Base-by-base conservation (phyloP, 2,888 invertebrate genomes). In the Pammene aurita region DNA sequence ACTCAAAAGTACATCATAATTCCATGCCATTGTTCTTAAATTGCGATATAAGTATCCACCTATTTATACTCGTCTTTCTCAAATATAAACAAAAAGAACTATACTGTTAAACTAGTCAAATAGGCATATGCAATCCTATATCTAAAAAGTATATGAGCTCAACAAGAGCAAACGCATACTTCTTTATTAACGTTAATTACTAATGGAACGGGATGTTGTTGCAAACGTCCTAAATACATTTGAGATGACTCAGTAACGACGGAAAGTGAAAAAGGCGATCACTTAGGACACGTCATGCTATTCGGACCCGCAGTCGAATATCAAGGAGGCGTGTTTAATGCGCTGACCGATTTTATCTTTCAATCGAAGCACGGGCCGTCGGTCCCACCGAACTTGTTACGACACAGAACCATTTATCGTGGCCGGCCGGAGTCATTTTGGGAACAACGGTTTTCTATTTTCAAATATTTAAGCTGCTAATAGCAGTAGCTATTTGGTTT, bases 321-420 rank as follows among this genome's bases (percentile, higher is more conserved):
- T 78, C 77, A 76, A 75, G 78, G 73, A 79, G 79, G 80, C 77
- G 80, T 77, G 76, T 76, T 76, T 78, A 69, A 69, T 69, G 69
- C 81, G 79, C 82, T 86, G 84, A 83, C 83, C 79, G 81, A 84
- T 83, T 85, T 84, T 84, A 84, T 86, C 81, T 82, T 73, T 75
- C 75, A 75, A 75, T 77, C 75, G 73, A 73, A 76, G 77, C 70
- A 66, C 67, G 67, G 70, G 72, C 67, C 72, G 72, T 71, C 72
- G 74, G 74, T 74, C 75, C 72, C 74, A 74, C 66, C 50, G 69
- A 73, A 77, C 76, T 76, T 74, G 75, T 76, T 77, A 72, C 72
- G 76, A 78, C 77, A 78, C 76, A 77, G 74, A 76, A 55, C 77
- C 75, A 79, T 77, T 80, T 74, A 77, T 78, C 73, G 58, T 58